These are phyloP conservation scores for Temnopleurus reevesii DNA, from an alignment of 53 echinoderm and acorn worm genomes.

Conservation along the genomic window DNA sequence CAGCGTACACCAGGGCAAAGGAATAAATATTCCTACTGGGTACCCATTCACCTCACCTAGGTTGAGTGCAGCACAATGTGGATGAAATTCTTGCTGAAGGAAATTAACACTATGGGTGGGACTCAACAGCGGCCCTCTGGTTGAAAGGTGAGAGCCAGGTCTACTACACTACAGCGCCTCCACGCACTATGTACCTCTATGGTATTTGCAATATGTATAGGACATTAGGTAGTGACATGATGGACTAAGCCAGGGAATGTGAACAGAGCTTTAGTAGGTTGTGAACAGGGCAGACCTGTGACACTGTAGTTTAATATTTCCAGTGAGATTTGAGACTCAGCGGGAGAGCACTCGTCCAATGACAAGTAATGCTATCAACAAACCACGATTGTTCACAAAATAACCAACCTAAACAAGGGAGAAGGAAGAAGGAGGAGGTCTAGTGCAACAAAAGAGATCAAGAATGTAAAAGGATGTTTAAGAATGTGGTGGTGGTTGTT, in stretches of 20 bases:
- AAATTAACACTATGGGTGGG: no score
- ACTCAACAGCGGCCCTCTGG: no score
- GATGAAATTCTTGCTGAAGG: no score
- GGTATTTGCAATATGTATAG: no score
- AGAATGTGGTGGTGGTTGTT: slow-evolving; percentile 11
- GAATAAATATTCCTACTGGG: no score
- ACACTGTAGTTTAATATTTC: background rate
- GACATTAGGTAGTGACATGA: no score
- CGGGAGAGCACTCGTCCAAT: slow-evolving; percentile 36
- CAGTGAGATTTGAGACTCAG: slow-evolving; percentile 52
- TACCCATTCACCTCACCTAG: no score
- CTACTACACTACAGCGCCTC: no score
- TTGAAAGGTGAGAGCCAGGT: no score
- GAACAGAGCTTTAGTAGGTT: background rate
- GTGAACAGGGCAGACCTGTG: slow-evolving; percentile 10
- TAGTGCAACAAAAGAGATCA: background rate
- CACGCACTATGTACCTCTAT: no score
- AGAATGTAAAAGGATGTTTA: background rate
- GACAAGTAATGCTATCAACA: slow-evolving; percentile 55
- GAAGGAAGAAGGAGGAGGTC: background rate
- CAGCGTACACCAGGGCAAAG: no score
- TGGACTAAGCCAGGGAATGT: background rate
- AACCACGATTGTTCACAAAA: slow-evolving; percentile 20
- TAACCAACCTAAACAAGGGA: background rate
- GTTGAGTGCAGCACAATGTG: no score